A percentile compares a stretch with the other conserved stretches of the same genome.
These are phyloP conservation scores for Clytia hemisphaerica DNA, from an alignment of 30 jellyfish, hydroid and myxozoan genomes.

Conservation along the genomic window DNA sequence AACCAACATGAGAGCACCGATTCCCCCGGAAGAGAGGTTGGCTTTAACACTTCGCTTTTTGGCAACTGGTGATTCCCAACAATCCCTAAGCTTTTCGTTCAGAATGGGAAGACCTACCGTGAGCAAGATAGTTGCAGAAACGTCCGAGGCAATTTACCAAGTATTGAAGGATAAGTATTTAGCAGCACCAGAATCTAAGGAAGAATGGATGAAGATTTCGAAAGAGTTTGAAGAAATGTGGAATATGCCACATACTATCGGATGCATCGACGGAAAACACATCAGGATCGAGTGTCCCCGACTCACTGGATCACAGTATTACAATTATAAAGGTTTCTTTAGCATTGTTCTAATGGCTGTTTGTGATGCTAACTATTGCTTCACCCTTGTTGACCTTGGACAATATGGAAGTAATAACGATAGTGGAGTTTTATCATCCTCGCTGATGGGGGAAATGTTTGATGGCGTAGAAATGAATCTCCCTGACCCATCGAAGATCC, in stretches of 20 bases:
- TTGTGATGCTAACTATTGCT: constrained; percentile 45
- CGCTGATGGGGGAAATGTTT: constrained; percentile 21
- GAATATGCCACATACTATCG: constrained; percentile 41
- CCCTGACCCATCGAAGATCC: not conserved
- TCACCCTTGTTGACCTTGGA: constrained; percentile 24
- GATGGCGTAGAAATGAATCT: constrained; percentile 15
- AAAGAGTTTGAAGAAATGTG: not conserved
- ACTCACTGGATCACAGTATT: constrained; percentile 29
- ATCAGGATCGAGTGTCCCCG: constrained; percentile 51
- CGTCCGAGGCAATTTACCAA: constrained; percentile 34
- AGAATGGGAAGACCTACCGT: constrained; percentile 31
- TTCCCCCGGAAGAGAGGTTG: constrained; percentile 32
- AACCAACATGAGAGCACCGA: constrained; percentile 20
- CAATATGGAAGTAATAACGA: constrained; percentile 37
- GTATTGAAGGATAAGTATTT: not conserved
- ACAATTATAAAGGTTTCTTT: constrained; percentile 49
- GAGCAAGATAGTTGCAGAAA: constrained; percentile 12
- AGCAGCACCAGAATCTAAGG: not conserved
- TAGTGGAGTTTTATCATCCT: constrained; percentile 8
- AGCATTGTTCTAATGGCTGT: constrained; percentile 48
- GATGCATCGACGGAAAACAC: constrained; percentile 52
- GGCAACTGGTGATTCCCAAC: constrained; percentile 59
- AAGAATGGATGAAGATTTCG: constrained; percentile 30
- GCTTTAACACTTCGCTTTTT: constrained; percentile 39
- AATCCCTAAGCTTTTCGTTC: constrained; percentile 21